Conservation (phyloP, 2,113 vertebrate genomes). For the Taxidea taxus region DNA sequence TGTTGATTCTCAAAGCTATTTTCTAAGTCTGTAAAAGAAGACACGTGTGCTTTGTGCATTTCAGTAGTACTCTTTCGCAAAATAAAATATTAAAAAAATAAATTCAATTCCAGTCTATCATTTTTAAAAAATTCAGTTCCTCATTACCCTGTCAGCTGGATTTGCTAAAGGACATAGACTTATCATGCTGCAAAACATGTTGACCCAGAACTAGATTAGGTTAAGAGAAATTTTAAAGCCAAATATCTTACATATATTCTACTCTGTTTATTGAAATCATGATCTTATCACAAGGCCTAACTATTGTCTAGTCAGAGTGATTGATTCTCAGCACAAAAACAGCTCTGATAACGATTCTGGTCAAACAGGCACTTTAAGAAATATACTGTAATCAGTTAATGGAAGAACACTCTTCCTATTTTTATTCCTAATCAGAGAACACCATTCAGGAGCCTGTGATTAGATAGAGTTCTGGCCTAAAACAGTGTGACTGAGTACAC, state of each 20-base stretch:
- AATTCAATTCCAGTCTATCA: background rate
- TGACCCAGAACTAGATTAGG: background rate
- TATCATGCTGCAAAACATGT: background rate
- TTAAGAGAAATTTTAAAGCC: background rate
- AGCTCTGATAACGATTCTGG: background rate
- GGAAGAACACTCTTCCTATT: background rate
- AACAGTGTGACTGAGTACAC: background rate
- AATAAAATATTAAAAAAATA: background rate
- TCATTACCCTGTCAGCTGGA: background rate
- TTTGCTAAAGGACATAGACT: background rate
- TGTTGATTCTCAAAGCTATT: background rate
- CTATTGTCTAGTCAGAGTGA: background rate
- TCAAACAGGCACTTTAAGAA: background rate
- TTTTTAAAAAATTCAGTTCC: background rate
- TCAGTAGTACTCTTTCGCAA: background rate
- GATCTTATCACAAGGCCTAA: background rate
- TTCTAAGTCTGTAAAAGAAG: background rate
- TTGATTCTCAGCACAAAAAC: background rate
- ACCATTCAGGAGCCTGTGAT: background rate
- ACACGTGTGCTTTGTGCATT: background rate
- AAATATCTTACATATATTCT: background rate
- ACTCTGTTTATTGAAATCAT: background rate
- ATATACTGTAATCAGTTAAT: background rate
- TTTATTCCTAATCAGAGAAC: background rate
- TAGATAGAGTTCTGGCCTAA: background rate